Percentiles rank a stretch among this genome's conserved stretches.
These are phyloP conservation scores for Garrulus glandarius DNA, from an alignment of 2,797 vertebrate species.

Conservation along the genomic window DNA sequence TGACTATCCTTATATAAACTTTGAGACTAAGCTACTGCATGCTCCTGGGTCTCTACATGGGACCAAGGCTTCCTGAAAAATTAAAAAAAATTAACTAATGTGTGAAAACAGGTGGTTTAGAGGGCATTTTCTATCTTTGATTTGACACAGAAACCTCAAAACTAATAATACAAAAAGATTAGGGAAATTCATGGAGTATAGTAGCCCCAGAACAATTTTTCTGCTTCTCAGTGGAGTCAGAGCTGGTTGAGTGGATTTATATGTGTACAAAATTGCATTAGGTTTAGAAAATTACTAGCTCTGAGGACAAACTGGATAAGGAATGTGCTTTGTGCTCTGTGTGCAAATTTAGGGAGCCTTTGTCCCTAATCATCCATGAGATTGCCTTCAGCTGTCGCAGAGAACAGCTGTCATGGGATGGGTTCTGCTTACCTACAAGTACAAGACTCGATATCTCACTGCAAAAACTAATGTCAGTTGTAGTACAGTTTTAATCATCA, in stretches of 20 bases:
- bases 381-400: neutral
- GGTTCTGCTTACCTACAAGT: neutral
- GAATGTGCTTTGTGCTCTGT: neutral
- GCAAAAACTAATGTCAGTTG: neutral
- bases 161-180: neutral
- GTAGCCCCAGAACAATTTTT: neutral
- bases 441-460: neutral
- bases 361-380: neutral
- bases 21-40: neutral
- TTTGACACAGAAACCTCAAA: neutral
- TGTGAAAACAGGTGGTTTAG: neutral
- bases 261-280: neutral
- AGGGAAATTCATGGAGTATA: neutral
- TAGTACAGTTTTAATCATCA: neutral
- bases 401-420: neutral
- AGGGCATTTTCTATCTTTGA: neutral
- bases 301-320: neutral
- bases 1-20: neutral
- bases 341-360: neutral
- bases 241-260: neutral
- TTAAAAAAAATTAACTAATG: neutral
- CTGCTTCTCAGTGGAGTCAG: neutral
- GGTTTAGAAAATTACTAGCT: neutral
- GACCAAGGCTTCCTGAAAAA: neutral
- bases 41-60: neutral